Conservation (phyloP, 2,113 vertebrate genomes). For the Eurystomus gularis region DNA sequence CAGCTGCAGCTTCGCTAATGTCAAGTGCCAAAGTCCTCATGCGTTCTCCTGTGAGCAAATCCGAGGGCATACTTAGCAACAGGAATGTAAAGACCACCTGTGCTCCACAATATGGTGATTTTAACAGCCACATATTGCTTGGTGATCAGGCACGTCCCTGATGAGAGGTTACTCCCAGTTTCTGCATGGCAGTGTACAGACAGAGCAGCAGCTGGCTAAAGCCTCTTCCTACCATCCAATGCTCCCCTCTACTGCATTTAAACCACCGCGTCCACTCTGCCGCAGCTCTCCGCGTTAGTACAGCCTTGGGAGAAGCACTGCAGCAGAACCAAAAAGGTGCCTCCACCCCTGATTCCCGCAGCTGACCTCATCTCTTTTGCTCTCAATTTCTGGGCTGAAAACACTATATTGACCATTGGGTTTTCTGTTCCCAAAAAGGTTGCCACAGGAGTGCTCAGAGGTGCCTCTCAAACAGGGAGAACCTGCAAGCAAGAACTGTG, state of each 20-base stretch:
- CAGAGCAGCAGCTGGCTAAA: background rate
- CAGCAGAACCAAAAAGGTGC: background rate
- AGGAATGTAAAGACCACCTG: background rate
- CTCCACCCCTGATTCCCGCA: background rate
- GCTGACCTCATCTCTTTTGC: background rate
- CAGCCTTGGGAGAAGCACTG: background rate
- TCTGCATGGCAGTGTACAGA: background rate
- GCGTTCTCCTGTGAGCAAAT: background rate
- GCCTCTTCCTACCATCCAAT: background rate
- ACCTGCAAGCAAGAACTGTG: background rate
- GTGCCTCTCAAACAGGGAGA: background rate
- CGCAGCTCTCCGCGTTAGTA: background rate
- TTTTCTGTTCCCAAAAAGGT: background rate
- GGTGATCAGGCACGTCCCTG: background rate
- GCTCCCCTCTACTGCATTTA: background rate
- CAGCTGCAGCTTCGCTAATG: background rate
- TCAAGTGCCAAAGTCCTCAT: background rate
- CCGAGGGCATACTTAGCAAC: background rate
- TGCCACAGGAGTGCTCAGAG: background rate
- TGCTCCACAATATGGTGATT: background rate
- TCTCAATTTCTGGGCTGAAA: background rate
- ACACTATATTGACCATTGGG: accelerated
- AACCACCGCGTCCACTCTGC: accelerated
- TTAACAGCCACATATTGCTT: background rate
- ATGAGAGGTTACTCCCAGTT: background rate